Percentiles rank a stretch among this genome's conserved stretches.
Evolutionary conservation across 2,888 invertebrate species (phyloP).

Genomic region (Dysmachus trigonus): DNA sequence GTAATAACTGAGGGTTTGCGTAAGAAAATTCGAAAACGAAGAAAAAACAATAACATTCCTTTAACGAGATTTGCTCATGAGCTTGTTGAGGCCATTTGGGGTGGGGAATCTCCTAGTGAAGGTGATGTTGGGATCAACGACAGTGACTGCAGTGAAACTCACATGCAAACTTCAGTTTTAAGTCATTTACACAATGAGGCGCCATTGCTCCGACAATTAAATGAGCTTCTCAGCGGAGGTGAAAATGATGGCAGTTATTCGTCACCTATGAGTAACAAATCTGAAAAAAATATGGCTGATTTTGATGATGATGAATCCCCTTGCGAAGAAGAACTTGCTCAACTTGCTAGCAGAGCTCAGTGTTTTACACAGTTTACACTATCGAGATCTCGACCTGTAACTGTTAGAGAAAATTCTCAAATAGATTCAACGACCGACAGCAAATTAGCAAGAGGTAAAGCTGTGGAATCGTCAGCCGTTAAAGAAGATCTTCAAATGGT

Average conservation of each 20-base stretch:
- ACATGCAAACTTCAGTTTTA: slow-evolving; percentile 60
- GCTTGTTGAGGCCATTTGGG: slow-evolving; percentile 70
- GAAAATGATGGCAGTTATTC: slow-evolving; percentile 90
- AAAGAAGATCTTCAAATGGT: slow-evolving; percentile 9
- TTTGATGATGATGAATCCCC: slow-evolving; percentile 91
- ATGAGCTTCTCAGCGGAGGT: slow-evolving; percentile 66
- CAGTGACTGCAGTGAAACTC: slow-evolving; percentile 61
- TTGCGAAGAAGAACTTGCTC: slow-evolving; percentile 84
- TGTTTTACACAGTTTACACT: slow-evolving; percentile 56
- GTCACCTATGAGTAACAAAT: slow-evolving; percentile 91
- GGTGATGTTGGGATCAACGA: slow-evolving; percentile 65
- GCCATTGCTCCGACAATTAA: slow-evolving; percentile 65
- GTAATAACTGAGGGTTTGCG: slow-evolving; percentile 57
- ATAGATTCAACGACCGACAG: not conserved
- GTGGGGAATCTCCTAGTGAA: slow-evolving; percentile 70
- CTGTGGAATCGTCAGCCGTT: slow-evolving; percentile 56
- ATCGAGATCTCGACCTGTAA: slow-evolving; percentile 42
- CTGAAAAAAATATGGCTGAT: slow-evolving; percentile 93
- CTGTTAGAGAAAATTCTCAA: slow-evolving; percentile 40
- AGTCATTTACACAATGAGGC: slow-evolving; percentile 66
- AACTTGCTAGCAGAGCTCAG: slow-evolving; percentile 75
- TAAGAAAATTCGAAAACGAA: slow-evolving; percentile 60
- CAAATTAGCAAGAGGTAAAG: slow-evolving; percentile 52
- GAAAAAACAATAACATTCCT: slow-evolving; percentile 58
- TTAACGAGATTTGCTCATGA: slow-evolving; percentile 63